A percentile compares a stretch with the other conserved stretches of the same genome.
These are phyloP conservation scores for Psococerastis gibbosa DNA, from an alignment of 2,888 invertebrate genomes.

Conservation along the genomic window DNA sequence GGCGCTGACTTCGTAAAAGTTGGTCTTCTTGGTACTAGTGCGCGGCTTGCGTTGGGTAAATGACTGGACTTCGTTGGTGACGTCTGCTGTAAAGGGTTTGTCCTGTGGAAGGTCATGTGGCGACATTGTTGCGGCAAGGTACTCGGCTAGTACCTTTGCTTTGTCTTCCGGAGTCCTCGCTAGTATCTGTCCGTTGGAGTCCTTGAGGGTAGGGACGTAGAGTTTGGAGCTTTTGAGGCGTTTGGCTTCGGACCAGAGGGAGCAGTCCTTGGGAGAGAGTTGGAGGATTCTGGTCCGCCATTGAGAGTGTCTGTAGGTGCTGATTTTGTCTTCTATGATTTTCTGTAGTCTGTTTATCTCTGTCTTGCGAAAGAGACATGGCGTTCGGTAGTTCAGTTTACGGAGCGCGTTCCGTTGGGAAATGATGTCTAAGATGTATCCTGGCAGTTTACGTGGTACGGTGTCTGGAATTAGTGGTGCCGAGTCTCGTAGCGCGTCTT, in stretches of 20 bases:
- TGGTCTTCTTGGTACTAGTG: background rate
- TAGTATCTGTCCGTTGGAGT: background rate
- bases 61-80: background rate
- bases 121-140: background rate
- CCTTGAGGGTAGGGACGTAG: background rate
- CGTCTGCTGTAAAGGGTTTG: too few species aligned
- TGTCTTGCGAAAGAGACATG: background rate
- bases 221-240: background rate
- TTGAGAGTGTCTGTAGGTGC: background rate
- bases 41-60: background rate
- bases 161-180: background rate
- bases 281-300: background rate
- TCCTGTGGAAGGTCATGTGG: background rate
- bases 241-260: background rate
- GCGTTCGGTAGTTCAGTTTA: background rate
- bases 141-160: background rate
- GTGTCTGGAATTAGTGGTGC: too few species aligned
- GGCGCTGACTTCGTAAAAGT: background rate
- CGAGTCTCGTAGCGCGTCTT: too few species aligned
- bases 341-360: background rate
- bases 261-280: too few species aligned
- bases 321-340: background rate
- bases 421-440: background rate
- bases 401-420: background rate
- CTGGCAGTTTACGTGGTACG: too few species aligned